Evolutionary conservation across 2,113 vertebrate species (phyloP), one percentile per base, ranked within the genome.

Genomic region (Rostratula benghalensis): DNA sequence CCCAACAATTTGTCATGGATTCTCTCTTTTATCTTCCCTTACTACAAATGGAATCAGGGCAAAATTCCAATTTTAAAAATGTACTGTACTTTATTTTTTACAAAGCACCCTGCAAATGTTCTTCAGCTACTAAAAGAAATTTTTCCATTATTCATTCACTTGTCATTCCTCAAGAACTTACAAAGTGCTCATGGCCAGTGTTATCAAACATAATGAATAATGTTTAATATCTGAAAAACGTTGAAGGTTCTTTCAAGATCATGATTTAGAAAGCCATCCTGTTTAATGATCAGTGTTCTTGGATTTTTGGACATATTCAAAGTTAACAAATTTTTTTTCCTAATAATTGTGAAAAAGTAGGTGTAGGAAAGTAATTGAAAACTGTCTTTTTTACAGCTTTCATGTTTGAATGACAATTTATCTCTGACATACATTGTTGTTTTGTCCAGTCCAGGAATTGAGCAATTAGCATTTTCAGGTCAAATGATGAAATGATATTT

Each of bases 71-170:
- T 71, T 83, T 79, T 43, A 43, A 43, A 43, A 43, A 43, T 20
- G 22, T 50, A 53, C 57, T 1, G 64, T 53, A n/a, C 3, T 18
- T 83, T 70, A 30, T 46, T 81, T 53, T 11, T 20, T 11, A 9
- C 17, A 31, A 80, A 82, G 71, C 14, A 53, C 46, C 16, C n/a
- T 59, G 59, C 35, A 89, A 91, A 80, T 81, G 23, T 53, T 91
- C 45, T 41, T 86, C 73, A 90, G 56, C n/a, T 57, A 65, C 24
- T 74, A 37, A 65, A 65, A 65, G 59, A 82, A 7, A 30, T 83
- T 89, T 76, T 77, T 87, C 22, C 14, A 54, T 77, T 87, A 83
- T 83, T 89, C 43, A 77, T 91, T 89, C 17, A 31, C n/a, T 70
- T 67, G 24, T 89, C 37, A 28, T 78, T 84, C 51, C 41, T 74